These are phyloP conservation scores for Synanceia verrucosa DNA, from an alignment of 2,797 vertebrate genomes.

Conservation along the genomic window DNA sequence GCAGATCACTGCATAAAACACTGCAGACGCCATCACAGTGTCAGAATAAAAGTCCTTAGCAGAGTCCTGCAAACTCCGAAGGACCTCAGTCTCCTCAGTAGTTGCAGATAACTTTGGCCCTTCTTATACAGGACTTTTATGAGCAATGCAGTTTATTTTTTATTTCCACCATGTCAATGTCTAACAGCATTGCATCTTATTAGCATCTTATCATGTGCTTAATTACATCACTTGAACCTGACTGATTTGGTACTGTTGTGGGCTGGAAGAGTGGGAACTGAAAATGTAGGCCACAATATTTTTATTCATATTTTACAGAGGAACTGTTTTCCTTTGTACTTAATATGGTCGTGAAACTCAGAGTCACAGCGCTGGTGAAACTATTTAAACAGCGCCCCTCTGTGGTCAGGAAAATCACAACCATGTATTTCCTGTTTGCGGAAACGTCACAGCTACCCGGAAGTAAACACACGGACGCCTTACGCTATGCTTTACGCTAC, in stretches of 20 bases:
- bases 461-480: not conserved
- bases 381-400: conserved; percentile 42
- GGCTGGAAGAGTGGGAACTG: not conserved
- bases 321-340: not conserved
- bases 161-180: too few relatives aligned
- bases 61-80: too few relatives aligned
- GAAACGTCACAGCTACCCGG: not conserved
- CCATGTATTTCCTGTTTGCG: conserved; percentile 48
- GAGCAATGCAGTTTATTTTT: too few relatives aligned
- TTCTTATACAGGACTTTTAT: too few relatives aligned
- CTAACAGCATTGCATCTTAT: too few relatives aligned
- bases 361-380: too few relatives aligned
- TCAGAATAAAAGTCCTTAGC: too few relatives aligned
- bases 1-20: too few relatives aligned
- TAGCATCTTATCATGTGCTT: not conserved
- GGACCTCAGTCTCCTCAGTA: too few relatives aligned
- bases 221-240: not conserved
- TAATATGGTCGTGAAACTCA: too few relatives aligned
- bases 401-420: conserved; percentile 41
- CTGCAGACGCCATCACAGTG: too few relatives aligned
- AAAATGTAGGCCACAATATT: not conserved
- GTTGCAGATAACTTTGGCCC: too few relatives aligned
- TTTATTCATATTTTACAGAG: not conserved
- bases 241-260: not conserved
- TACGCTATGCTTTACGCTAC: not conserved